Evolutionary conservation across 2,113 vertebrate species (phyloP).

Genomic region (Antechinus stuartii): DNA sequence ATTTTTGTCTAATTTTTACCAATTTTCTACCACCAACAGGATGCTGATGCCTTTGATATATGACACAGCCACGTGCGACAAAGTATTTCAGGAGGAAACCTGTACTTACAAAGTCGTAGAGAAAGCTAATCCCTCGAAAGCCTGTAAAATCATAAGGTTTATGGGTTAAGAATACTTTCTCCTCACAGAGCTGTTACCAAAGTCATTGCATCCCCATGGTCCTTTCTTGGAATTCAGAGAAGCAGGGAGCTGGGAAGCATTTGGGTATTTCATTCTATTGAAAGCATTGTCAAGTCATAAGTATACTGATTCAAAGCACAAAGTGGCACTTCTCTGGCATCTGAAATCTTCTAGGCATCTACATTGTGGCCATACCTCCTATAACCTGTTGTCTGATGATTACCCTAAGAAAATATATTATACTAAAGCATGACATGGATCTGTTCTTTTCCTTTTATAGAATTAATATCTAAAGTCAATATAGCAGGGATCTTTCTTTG

Average conservation of each 20-base stretch:
- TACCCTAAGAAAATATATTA: background rate
- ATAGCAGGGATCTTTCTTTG: too few species aligned
- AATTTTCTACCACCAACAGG: background rate
- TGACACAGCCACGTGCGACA: background rate
- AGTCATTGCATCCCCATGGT: background rate
- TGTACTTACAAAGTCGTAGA: background rate
- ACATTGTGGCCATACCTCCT: background rate
- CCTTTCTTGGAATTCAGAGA: background rate
- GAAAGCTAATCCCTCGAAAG: background rate
- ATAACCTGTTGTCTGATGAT: background rate
- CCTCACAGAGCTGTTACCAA: background rate
- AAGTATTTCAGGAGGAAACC: background rate
- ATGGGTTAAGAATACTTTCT: background rate
- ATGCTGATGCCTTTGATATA: accelerated
- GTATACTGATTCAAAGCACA: background rate
- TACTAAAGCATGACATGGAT: background rate
- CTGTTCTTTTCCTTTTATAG: background rate
- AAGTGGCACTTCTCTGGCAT: background rate
- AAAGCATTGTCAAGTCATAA: background rate
- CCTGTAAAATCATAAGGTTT: accelerated
- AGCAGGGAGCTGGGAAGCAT: background rate
- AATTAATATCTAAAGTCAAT: background rate
- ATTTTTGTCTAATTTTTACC: background rate
- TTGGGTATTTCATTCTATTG: background rate
- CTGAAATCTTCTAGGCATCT: background rate